Conservation (phyloP, 2,113 vertebrate genomes). For the Meleagris gallopavo region DNA sequence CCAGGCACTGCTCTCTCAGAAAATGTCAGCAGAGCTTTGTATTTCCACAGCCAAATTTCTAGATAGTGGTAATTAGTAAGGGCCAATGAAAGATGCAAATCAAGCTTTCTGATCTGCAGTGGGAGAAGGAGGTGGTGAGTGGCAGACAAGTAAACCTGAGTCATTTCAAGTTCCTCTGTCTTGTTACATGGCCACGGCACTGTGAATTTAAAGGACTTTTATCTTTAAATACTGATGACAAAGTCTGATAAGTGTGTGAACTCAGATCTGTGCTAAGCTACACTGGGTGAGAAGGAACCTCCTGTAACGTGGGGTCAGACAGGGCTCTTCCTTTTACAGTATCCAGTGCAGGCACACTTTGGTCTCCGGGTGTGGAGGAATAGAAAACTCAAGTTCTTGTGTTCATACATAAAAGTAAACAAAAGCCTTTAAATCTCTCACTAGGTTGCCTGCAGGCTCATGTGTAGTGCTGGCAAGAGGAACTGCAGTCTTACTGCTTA, state of each 20-base stretch:
- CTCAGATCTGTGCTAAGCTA: background rate
- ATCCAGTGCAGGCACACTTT: background rate
- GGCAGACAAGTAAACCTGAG: accelerated
- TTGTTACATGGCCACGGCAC: background rate
- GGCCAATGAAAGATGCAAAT: background rate
- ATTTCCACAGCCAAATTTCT: background rate
- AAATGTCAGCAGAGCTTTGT: background rate
- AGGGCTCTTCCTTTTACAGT: background rate
- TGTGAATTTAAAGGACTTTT: background rate
- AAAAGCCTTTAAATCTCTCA: background rate
- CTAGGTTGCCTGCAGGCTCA: background rate
- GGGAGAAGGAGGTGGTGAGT: background rate
- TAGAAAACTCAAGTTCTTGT: background rate
- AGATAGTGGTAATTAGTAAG: background rate
- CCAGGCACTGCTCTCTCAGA: background rate
- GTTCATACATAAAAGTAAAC: background rate
- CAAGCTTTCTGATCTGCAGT: background rate
- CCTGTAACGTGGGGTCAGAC: accelerated
- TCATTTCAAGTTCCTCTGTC: background rate
- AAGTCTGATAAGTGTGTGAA: background rate
- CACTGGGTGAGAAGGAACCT: background rate
- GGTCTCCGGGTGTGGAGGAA: background rate
- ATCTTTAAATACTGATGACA: background rate
- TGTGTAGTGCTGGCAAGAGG: background rate
- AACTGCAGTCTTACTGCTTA: background rate